A percentile compares a stretch with the other conserved stretches of the same genome.
These are phyloP conservation scores for Leptinotarsa tumamoca DNA, from an alignment of 2,888 invertebrate species.

Conservation along the genomic window DNA sequence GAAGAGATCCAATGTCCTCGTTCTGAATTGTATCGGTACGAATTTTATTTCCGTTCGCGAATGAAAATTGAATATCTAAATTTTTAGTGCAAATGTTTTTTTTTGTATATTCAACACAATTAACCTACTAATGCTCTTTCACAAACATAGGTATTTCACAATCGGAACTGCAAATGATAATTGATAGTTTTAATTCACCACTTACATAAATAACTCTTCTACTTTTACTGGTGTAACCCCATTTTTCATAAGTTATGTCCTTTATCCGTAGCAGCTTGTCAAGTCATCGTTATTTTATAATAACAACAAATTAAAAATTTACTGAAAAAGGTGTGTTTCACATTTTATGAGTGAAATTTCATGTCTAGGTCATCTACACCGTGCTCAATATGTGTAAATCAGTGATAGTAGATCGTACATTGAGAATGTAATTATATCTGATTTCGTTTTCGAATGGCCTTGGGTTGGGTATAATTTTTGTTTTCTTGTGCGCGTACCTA, in stretches of 20 bases:
- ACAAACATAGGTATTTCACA: not conserved
- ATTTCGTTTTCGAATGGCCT: constrained; percentile 22
- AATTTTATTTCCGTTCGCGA: too few relatives aligned
- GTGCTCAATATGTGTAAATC: constrained; percentile 17
- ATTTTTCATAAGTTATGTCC: not conserved
- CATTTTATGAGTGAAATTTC: constrained; percentile 14
- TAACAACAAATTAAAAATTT: not conserved
- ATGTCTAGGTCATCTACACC: constrained; percentile 17
- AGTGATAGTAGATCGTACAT: constrained; percentile 1
- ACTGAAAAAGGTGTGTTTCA: constrained; percentile 7
- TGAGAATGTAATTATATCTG: constrained; percentile 7
- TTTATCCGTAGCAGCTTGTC: not conserved
- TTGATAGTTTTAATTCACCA: not conserved
- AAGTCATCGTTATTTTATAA: not conserved
- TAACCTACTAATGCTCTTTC: not conserved
- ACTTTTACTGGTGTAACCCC: constrained; percentile 3
- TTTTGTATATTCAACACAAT: not conserved
- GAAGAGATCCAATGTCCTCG: too few relatives aligned
- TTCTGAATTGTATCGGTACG: too few relatives aligned
- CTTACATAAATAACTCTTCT: not conserved
- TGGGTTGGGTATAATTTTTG: not conserved
- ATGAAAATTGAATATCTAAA: not conserved
- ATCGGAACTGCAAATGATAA: not conserved
- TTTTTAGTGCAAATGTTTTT: not conserved
- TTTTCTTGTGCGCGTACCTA: not conserved